phyloP scores from a whole-genome alignment of 2,113 vertebrate genomes.

The Puffinus mauretanicus region DNA sequence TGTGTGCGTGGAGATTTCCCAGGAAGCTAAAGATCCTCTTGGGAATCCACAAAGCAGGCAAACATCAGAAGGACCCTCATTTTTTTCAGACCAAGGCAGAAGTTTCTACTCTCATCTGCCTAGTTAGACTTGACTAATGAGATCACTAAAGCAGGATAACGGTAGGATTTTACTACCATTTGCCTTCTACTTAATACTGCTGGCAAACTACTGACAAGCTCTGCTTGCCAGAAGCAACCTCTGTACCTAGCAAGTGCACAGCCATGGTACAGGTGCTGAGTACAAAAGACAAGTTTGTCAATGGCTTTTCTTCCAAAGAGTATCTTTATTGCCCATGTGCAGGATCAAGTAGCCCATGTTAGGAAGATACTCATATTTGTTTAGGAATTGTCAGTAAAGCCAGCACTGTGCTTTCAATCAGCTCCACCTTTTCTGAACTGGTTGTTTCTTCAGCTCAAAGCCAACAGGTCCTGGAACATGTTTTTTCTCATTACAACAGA shows the following conservation, averaged over 20 bases:
- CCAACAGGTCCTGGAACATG: neutral
- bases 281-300: neutral
- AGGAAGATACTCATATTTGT: neutral
- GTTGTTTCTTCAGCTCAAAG: neutral
- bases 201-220: neutral
- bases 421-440: neutral
- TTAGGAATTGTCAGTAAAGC: neutral
- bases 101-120: neutral
- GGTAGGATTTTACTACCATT: neutral
- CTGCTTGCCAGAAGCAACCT: neutral
- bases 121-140: neutral
- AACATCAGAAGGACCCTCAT: neutral
- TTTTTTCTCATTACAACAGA: neutral
- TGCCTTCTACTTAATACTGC: neutral
- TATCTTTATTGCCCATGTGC: neutral
- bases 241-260: neutral
- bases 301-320: neutral
- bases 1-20: accelerated
- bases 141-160: neutral
- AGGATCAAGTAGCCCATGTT: neutral
- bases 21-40: neutral
- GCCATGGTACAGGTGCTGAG: too few relatives aligned
- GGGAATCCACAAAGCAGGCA: neutral
- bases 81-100: neutral
- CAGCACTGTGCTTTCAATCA: neutral